phyloP scores from a whole-genome alignment of 2,888 invertebrate species.

The Eubasilissa splendida region DNA sequence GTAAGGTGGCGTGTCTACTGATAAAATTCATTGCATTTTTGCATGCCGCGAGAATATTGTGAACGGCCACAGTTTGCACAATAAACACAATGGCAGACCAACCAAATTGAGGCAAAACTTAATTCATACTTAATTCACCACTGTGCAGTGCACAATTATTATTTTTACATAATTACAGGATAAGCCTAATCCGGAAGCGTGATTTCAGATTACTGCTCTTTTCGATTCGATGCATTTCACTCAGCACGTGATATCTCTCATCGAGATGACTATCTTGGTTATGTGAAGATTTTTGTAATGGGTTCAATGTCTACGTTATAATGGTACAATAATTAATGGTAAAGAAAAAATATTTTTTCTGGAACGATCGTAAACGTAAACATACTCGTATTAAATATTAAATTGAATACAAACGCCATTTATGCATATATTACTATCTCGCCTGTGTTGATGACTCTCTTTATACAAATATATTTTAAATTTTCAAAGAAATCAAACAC shows the following conservation, averaged over 20 bases:
- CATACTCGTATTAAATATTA: too few relatives aligned
- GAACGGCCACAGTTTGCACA: slow-evolving; percentile 11
- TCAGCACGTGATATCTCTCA: background rate
- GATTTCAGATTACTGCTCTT: background rate
- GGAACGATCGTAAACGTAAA: too few relatives aligned
- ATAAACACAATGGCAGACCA: slow-evolving; percentile 4
- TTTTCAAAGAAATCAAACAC: too few relatives aligned
- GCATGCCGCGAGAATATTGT: slow-evolving; percentile 29
- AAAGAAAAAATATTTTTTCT: too few relatives aligned
- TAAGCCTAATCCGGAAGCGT: slow-evolving; percentile 35
- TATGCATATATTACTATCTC: too few relatives aligned
- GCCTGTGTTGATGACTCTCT: too few relatives aligned
- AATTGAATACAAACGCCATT: too few relatives aligned
- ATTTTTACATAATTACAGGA: slow-evolving; percentile 35
- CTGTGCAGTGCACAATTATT: slow-evolving; percentile 3
- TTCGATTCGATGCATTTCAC: slow-evolving; percentile 8
- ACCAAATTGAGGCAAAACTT: slow-evolving; percentile 35
- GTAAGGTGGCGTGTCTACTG: slow-evolving; percentile 24
- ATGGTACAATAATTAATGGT: too few relatives aligned
- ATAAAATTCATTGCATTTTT: slow-evolving; percentile 28
- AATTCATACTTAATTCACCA: slow-evolving; percentile 22
- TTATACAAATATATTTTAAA: too few relatives aligned
- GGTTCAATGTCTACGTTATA: too few relatives aligned
- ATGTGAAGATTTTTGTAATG: too few relatives aligned
- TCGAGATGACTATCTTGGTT: too few relatives aligned